Conservation (phyloP, 2,113 vertebrate genomes). For the Apaloderma vittatum region DNA sequence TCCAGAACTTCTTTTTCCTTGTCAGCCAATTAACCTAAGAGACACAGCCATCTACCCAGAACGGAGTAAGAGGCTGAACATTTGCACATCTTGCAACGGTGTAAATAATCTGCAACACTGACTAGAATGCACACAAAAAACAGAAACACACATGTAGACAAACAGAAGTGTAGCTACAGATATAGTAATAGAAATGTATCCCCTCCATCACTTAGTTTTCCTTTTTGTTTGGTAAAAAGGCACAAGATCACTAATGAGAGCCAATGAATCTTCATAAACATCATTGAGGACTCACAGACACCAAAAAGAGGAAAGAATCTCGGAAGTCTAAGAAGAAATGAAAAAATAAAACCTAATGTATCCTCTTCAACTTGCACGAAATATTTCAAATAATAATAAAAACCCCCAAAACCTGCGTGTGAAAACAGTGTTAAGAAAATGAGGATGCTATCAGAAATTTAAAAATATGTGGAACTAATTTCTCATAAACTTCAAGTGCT, state of each 20-base stretch:
- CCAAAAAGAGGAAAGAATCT: not conserved
- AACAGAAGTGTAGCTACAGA: not conserved
- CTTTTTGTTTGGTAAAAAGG: not conserved
- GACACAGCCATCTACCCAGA: not conserved
- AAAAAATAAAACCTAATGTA: not conserved
- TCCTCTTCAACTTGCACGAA: not conserved
- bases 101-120: not conserved
- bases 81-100: not conserved
- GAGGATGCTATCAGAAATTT: not conserved
- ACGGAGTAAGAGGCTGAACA: not conserved
- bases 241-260: not conserved
- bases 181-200: rapidly evolving
- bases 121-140: not conserved
- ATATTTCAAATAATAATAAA: not conserved
- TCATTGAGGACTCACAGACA: rapidly evolving
- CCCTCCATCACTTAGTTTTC: not conserved
- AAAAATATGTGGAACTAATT: rapidly evolving
- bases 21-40: not conserved
- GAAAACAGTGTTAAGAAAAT: not conserved
- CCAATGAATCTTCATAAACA: not conserved
- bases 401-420: not conserved
- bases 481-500: not conserved
- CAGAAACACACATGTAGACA: not conserved
- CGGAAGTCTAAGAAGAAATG: not conserved
- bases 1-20: not conserved